Base-by-base conservation (phyloP, 2,888 invertebrate species). In the Arge pagana region DNA sequence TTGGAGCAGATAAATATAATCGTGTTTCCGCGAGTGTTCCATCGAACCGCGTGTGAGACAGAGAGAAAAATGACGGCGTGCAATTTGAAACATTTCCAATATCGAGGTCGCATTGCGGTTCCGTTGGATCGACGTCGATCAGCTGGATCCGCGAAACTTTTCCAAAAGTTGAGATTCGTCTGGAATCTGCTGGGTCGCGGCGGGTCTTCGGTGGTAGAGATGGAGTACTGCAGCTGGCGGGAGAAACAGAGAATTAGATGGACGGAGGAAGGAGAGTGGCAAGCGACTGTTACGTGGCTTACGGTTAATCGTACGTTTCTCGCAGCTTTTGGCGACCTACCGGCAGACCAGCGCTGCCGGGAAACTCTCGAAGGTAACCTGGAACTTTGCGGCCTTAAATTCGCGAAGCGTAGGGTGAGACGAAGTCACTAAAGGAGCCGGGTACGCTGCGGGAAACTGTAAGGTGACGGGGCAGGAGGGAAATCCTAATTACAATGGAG, bases 401-500 rank as follows among this genome's bases (percentile, higher is more conserved):
- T 33, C 2, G 3, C 13, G 41, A 26, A 23, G 39, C n/a, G n/a
- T 10, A 24, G 39, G 8, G 24, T 3, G 21, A n/a, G 15, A 28
- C 30, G 31, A 30, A 42, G 18, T 42, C n/a, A 11, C 28, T 30
- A 24, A 39, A 39, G 39, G 39, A 23, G n/a, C 11, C 53, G 36
- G 57, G 58, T 59, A 50, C 52, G 54, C 40, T 51, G 53, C 50
- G 42, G 56, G 52, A 48, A 48, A 41, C 35, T 43, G 41, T n/a
- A 43, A 39, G 52, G 53, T 50, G 53, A 48, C 31, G 28, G 10
- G 33, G 48, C 50, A 23, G 36, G 39, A 18, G 42, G 53, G 57
- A 58, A 61, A 59, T 61, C 62, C 65, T 65, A 65, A 65, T 65
- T 65, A 55, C 58, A 60, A 58, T 52, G 53, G 52, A 55, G 60